Base-by-base conservation (phyloP, 2,113 vertebrate genomes). In the Anthoscopus minutus region DNA sequence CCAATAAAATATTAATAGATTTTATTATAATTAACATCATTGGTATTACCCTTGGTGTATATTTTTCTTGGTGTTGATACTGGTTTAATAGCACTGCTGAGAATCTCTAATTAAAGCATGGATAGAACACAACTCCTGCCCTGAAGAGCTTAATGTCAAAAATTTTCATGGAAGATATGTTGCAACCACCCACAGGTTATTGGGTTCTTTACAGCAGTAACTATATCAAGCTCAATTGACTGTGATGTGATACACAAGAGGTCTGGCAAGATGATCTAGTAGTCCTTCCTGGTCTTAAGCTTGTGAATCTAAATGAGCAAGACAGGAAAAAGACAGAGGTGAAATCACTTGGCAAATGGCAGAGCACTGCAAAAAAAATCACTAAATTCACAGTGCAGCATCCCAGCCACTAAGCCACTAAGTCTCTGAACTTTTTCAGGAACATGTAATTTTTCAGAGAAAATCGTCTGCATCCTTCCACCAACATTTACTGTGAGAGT, bases 281-380 rank as follows among this genome's bases (percentile, higher is more conserved):
- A 86, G 86, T 79, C 56, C 24, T 56, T 86, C 56, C 80, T 92
- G 76, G 57, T 93, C 81, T 81, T 71, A 92, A 86, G 65, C 64
- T 45, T 60, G 38, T 92, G 94, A 94, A 96, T 93, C 69, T 93
- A 94, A 92, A 92, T 67, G 93, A 96, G 92, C 80, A 74, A 92
- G 91, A 60, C 28, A 86, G 77, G 40, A 86, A 35, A 35, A 91
- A 81, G 69, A 74, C 60, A 71, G 86, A 94, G 91, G 94, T 91
- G 91, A 92, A 94, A 91, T 44, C 60, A 81, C 35, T 91, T 56
- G 77, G 72, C 72, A 84, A 94, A 50, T 2, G 1, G 64, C 72
- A 95, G 38, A 77, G 72, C 42, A 51, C 73, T 70, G 47, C 71
- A 78, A 77, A 81, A 89, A 89, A 66, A 90, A 50, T 48, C 25